Evolutionary conservation across 2,888 invertebrate genomes (phyloP), one percentile per base, ranked within the genome.

Genomic region (Ctenicera cuprea): DNA sequence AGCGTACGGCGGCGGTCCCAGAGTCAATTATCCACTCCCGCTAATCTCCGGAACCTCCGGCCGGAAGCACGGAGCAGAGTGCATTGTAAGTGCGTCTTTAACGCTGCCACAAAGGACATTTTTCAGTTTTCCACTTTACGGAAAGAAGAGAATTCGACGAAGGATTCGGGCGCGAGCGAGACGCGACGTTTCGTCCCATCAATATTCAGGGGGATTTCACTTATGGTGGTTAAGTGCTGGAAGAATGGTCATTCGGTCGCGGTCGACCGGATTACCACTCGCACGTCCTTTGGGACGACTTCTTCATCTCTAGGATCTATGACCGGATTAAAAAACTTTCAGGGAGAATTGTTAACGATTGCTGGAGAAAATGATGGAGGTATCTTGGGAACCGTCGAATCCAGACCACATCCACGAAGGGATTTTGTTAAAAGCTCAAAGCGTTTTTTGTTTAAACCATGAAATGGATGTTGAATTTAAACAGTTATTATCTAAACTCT

Each of bases 1-100:
- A n/a, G 8, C 33, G 33, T 8, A 33, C 9, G 9, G 54, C 14
- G 18, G 50, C 20, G 54, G 33, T 54, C 30, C 26, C 69, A 37
- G 71, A 83, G 84, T 86, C 86, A 86, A 87, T 87, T 87, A 86
- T 85, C 84, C 84, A 83, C 84, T 85, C 84, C 77, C 79, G 80
- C 81, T 83, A 85, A 85, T 84, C 84, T 82, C 83, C 84, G 86
- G 86, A 86, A 85, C 82, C 83, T 76, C 72, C 78, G 81, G 77
- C 78, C 81, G 84, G 83, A 83, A 84, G 82, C 83, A 77, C 74
- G 79, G 78, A 69, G 75, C 68, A 37, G 68, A 75, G 75, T 71
- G 82, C 83, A 83, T 83, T 83, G 83, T 79, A 81, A 77, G 75
- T 75, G 69, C 69, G 78, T 77, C 78, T 76, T 74, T 78, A 65